A percentile compares a stretch with the other conserved stretches of the same genome.
Evolutionary conservation across 1,140 invertebrate species (phyloP).

Genomic region (Drosophila nigromelanica): DNA sequence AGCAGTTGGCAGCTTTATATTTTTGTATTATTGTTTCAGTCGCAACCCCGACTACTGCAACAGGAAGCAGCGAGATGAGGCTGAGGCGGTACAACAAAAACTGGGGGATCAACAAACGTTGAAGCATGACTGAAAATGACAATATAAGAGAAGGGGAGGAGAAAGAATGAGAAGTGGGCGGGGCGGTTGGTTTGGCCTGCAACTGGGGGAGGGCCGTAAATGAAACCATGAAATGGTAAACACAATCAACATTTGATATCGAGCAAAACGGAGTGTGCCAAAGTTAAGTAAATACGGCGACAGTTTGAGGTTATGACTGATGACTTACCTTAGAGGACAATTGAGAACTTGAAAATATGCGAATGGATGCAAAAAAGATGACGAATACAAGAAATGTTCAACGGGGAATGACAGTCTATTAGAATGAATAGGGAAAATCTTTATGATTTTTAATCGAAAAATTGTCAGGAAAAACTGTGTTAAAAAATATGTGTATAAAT

Average conservation of each 20-base stretch:
- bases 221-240: constrained; percentile 70
- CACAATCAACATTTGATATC: constrained; percentile 66
- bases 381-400: constrained; percentile 13
- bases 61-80: constrained; percentile 35
- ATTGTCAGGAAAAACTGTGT: not conserved
- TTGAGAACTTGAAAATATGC: constrained; percentile 34
- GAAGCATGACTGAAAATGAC: constrained; percentile 61
- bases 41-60: constrained; percentile 13
- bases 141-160: constrained; percentile 38
- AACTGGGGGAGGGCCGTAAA: constrained; percentile 33
- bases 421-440: not conserved
- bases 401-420: not conserved
- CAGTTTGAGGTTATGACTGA: constrained; percentile 51
- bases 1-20: constrained; percentile 55
- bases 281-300: constrained; percentile 51
- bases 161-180: not conserved
- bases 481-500: not conserved
- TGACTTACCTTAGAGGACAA: constrained; percentile 28
- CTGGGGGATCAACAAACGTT: constrained; percentile 49
- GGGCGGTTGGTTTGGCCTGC: constrained; percentile 1
- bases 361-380: constrained; percentile 9
- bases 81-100: constrained; percentile 24
- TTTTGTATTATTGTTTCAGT: constrained; percentile 62
- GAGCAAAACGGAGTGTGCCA: constrained; percentile 49
- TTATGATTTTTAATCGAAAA: not conserved